A percentile compares a stretch with the other conserved stretches of the same genome.
Conservation (phyloP, 2,888 invertebrate genomes). For the Hyposoter didymator region DNA sequence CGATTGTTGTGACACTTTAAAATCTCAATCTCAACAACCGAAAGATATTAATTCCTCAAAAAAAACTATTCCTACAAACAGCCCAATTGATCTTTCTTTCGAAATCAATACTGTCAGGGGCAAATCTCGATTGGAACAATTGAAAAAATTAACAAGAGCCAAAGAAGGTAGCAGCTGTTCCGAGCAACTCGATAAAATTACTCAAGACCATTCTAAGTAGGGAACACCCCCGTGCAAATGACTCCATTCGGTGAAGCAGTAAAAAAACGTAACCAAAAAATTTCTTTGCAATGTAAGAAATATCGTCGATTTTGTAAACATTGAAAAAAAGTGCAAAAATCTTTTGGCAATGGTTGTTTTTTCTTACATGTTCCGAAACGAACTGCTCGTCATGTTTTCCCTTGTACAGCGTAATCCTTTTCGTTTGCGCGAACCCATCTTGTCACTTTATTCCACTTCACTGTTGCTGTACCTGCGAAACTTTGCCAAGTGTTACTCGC, state of each 20-base stretch:
- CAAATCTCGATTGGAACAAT: slow-evolving; percentile 65
- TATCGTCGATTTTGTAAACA: neutral
- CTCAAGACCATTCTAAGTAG: slow-evolving; percentile 6
- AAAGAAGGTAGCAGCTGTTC: slow-evolving; percentile 25
- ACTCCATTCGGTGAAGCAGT: neutral
- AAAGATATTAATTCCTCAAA: neutral
- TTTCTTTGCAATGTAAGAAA: neutral
- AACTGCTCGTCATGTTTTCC: no score
- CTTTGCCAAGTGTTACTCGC: no score
- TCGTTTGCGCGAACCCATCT: no score
- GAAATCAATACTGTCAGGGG: slow-evolving; percentile 16
- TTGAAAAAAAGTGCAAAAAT: slow-evolving; percentile 9
- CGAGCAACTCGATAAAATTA: slow-evolving; percentile 1
- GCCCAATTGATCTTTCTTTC: slow-evolving; percentile 15
- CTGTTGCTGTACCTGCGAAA: no score
- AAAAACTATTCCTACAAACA: neutral
- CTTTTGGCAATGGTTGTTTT: neutral
- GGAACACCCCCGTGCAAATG: neutral
- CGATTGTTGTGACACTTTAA: neutral
- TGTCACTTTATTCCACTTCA: no score
- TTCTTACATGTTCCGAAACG: neutral
- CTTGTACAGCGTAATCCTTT: no score
- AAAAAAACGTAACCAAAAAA: neutral
- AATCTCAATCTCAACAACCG: neutral
- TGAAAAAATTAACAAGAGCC: slow-evolving; percentile 61